Conservation (phyloP, 2,888 invertebrate genomes). For the Parascotia fuliginaria region DNA sequence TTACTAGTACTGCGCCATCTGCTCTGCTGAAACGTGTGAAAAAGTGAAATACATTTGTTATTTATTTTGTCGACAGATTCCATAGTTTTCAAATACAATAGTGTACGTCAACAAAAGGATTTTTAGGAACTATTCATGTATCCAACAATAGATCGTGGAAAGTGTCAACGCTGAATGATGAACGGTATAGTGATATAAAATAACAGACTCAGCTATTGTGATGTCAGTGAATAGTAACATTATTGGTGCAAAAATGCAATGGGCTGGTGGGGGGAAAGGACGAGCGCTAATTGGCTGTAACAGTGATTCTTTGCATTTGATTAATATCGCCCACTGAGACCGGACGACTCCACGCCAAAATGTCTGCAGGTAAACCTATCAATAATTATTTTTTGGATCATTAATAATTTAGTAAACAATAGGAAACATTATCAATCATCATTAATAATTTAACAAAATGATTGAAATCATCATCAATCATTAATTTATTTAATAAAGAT, state of each 20-base stretch:
- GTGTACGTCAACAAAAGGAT: conserved; percentile 3
- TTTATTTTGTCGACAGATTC: conserved; percentile 9
- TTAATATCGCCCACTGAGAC: conserved; percentile 52
- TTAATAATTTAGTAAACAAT: too few species aligned
- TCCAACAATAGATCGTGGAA: conserved; percentile 5
- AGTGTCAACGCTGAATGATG: conserved; percentile 19
- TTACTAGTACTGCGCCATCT: too few species aligned
- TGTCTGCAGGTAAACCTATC: conserved; percentile 76
- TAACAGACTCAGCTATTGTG: conserved; percentile 50
- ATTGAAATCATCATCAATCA: too few species aligned
- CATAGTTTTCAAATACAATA: conserved; percentile 7
- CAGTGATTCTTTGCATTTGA: conserved; percentile 57
- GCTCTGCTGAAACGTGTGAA: not conserved
- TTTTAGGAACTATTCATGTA: not conserved
- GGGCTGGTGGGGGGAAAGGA: conserved; percentile 70
- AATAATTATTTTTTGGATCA: conserved; percentile 2
- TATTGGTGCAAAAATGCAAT: conserved; percentile 73
- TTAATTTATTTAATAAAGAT: too few species aligned
- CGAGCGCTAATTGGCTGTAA: conserved; percentile 55
- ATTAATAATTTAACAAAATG: too few species aligned
- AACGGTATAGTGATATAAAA: conserved; percentile 36
- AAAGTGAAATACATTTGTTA: not conserved
- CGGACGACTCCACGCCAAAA: conserved; percentile 57
- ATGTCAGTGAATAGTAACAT: conserved; percentile 69
- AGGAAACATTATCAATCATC: too few species aligned